Percentiles rank a stretch among this genome's conserved stretches.
These are phyloP conservation scores for Gallinago media DNA, from an alignment of 2,113 vertebrate genomes.

Conservation along the genomic window DNA sequence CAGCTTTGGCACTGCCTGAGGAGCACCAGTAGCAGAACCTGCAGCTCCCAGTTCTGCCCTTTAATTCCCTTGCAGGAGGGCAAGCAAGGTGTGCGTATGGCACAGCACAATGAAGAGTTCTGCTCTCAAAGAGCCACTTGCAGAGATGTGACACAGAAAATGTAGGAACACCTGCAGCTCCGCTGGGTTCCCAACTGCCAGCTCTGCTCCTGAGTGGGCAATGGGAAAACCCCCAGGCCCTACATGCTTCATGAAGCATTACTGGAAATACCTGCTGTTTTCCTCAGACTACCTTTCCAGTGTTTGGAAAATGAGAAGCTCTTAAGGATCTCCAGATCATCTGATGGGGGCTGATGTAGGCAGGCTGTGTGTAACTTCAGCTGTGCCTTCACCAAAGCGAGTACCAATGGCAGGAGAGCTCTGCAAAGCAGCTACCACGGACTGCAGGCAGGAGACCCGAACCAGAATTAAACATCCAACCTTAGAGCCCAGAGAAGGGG, in stretches of 20 bases:
- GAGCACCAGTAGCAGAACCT: not conserved
- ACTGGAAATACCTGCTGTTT: not conserved
- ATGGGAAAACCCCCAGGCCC: not conserved
- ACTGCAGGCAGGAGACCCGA: not conserved
- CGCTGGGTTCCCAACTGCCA: not conserved
- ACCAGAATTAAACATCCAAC: too few species aligned
- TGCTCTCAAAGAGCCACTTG: not conserved
- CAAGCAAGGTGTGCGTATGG: not conserved
- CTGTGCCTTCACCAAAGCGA: not conserved
- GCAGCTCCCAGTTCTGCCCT: not conserved
- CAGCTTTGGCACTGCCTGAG: not conserved
- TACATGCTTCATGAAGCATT: accelerated
- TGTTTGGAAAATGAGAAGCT: not conserved
- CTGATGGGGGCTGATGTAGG: not conserved
- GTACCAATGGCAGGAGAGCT: not conserved
- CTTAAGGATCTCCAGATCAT: not conserved
- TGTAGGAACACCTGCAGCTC: accelerated
- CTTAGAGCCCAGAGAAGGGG: too few species aligned
- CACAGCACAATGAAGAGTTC: not conserved
- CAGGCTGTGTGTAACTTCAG: not conserved
- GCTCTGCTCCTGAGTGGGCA: not conserved
- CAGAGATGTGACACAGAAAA: not conserved
- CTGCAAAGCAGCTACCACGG: not conserved
- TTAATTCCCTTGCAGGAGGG: accelerated
- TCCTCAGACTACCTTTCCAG: not conserved